Evolutionary conservation across 2,888 invertebrate genomes (phyloP), one percentile per base, ranked within the genome.

Genomic region (Agrochola lota): DNA sequence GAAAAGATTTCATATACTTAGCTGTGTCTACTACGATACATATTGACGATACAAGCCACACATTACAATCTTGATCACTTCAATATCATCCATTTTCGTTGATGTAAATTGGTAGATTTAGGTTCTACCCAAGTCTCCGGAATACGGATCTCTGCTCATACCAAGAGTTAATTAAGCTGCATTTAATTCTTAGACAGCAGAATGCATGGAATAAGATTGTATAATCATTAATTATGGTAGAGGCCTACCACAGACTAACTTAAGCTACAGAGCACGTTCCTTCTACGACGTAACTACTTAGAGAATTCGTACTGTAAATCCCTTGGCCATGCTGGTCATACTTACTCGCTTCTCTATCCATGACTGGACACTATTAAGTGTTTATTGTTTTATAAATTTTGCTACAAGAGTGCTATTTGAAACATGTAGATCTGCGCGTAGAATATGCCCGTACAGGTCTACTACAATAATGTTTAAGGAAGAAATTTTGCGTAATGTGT

Each of bases 181-280:
- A 68, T 43, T 81, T 57, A 75, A 82, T n/a, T 63, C n/a, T 43
- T 23, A 57, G 62, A 23, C 12, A 15, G 5, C 55, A 79, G 57
- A 52, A 30, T 59, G 2, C 30, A 81, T 15, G 43, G 26, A 66
- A 52, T 35, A n/a, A 49, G 46, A 26, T 35, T 57, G 7, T 26
- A 20, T 55, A 66, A 26, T 62, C 67, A 63, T 82, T 69, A 68
- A 82, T 43, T 82, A 52, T 76, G 77, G 77, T 20, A 8, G 43
- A 55, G 26, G 23, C 57, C 63, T 69, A 46, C 52, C 26, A 35
- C 12, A 63, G 43, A 15, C 43, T 68, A 49, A 49, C 57, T 35
- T 68, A 68, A 57, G 57, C 26, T 68, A 7, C n/a, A 49, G 7
- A 59, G 6, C 17, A 63, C 23, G 20, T 17, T 23, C 49, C 30